Percentiles rank a stretch among this genome's conserved stretches.
phyloP scores from a whole-genome alignment of 2,113 vertebrate species.

The Noturus placidus region DNA sequence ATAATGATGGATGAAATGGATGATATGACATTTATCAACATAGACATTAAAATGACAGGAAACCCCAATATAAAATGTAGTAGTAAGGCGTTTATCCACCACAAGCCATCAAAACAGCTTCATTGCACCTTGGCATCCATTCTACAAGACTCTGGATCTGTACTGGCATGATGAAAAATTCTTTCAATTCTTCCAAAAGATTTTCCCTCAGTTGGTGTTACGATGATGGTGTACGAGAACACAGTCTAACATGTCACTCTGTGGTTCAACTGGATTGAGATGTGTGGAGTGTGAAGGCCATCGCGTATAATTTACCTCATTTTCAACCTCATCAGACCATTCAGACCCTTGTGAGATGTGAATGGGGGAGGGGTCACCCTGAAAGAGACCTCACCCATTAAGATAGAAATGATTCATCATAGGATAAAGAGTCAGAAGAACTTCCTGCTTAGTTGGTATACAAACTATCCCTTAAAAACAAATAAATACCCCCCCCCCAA shows the following conservation, averaged over 20 bases:
- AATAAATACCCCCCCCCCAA: not conserved
- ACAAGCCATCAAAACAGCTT: not conserved
- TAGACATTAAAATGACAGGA: not conserved
- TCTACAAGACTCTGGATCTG: not conserved
- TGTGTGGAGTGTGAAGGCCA: not conserved
- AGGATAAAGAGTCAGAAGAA: not conserved
- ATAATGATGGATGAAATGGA: not conserved
- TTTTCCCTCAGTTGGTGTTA: not conserved
- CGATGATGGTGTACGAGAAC: not conserved
- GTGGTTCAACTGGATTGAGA: not conserved
- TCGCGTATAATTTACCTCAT: not conserved
- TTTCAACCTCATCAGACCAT: not conserved
- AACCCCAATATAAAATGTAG: not conserved
- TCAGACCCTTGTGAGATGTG: not conserved
- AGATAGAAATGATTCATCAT: not conserved
- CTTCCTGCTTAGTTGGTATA: not conserved
- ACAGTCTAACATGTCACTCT: not conserved
- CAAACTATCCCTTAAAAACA: not conserved
- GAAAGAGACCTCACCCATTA: not conserved
- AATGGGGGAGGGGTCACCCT: not conserved
- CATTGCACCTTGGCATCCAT: not conserved
- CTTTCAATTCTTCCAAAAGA: not conserved
- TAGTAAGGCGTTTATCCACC: not conserved
- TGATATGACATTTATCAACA: not conserved
- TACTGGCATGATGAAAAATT: not conserved